phyloP scores from a whole-genome alignment of 2,888 invertebrate genomes.

The Dryobota labecula region DNA sequence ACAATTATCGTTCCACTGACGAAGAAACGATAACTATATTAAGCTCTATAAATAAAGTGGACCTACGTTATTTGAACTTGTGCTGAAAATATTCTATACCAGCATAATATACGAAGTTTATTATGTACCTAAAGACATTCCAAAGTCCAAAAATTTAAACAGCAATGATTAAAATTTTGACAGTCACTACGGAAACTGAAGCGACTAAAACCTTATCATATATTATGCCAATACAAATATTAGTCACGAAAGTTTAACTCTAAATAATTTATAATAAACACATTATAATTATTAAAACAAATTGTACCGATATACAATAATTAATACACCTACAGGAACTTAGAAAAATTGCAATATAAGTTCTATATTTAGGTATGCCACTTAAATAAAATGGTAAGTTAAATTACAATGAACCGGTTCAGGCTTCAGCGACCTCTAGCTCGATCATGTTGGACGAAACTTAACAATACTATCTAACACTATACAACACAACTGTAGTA shows the following conservation, averaged over 20 bases:
- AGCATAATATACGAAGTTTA: conserved; percentile 79
- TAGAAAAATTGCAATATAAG: conserved; percentile 90
- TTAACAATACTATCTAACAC: conserved; percentile 79
- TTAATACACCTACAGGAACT: conserved; percentile 90
- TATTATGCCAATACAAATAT: conserved; percentile 83
- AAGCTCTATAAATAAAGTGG: conserved; percentile 89
- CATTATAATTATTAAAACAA: conserved; percentile 88
- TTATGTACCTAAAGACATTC: conserved; percentile 48
- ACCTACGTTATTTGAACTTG: conserved; percentile 90
- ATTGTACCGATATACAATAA: conserved; percentile 90
- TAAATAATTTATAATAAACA: conserved; percentile 90
- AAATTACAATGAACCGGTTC: conserved; percentile 79
- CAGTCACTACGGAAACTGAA: conserved; percentile 48
- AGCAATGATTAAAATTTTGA: conserved; percentile 41
- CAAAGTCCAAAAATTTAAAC: conserved; percentile 51
- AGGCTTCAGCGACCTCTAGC: conserved; percentile 70
- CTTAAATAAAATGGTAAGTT: conserved; percentile 84
- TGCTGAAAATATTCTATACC: conserved; percentile 84
- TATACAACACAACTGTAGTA: conserved; percentile 82
- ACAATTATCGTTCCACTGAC: conserved; percentile 76
- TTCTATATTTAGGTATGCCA: conserved; percentile 90
- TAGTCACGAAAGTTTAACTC: conserved; percentile 82
- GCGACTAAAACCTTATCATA: conserved; percentile 65
- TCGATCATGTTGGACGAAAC: conserved; percentile 76
- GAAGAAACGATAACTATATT: conserved; percentile 79